A percentile compares a stretch with the other conserved stretches of the same genome.
These are phyloP conservation scores for Dasypogon diadema DNA, from an alignment of 2,888 invertebrate genomes.

Conservation along the genomic window DNA sequence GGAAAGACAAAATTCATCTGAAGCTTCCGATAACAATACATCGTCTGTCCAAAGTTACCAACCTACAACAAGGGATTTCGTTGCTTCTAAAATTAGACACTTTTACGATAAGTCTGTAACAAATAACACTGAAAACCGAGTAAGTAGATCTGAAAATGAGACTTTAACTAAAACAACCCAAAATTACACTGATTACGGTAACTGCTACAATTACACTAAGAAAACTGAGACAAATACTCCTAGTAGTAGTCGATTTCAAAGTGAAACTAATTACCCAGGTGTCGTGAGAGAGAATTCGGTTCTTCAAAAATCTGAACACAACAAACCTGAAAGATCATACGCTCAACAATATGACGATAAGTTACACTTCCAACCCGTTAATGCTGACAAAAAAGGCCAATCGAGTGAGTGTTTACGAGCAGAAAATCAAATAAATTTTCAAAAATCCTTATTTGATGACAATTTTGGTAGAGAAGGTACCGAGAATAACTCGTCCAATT, in stretches of 20 bases:
- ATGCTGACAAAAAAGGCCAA: background rate
- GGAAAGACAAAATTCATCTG: background rate
- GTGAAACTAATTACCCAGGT: background rate
- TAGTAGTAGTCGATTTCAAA: background rate
- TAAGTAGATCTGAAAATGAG: background rate
- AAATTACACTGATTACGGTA: background rate
- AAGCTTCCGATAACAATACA: background rate
- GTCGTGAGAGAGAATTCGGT: background rate
- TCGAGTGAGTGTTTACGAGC: background rate
- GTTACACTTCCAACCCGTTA: background rate
- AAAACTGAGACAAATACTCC: background rate
- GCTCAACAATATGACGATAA: background rate
- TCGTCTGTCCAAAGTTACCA: background rate
- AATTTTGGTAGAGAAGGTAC: background rate
- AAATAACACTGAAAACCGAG: background rate
- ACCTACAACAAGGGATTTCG: slow-evolving; percentile 15
- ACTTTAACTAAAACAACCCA: background rate
- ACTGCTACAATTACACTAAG: slow-evolving; percentile 12
- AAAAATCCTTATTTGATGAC: background rate
- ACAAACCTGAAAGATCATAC: background rate
- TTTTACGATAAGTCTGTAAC: slow-evolving; percentile 47
- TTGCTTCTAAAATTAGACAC: slow-evolving; percentile 51
- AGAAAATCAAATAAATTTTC: slow-evolving; percentile 6
- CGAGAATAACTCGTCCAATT: background rate
- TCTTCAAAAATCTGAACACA: background rate